Evolutionary conservation across 2,797 vertebrate genomes (phyloP).

Genomic region (Argya squamiceps): DNA sequence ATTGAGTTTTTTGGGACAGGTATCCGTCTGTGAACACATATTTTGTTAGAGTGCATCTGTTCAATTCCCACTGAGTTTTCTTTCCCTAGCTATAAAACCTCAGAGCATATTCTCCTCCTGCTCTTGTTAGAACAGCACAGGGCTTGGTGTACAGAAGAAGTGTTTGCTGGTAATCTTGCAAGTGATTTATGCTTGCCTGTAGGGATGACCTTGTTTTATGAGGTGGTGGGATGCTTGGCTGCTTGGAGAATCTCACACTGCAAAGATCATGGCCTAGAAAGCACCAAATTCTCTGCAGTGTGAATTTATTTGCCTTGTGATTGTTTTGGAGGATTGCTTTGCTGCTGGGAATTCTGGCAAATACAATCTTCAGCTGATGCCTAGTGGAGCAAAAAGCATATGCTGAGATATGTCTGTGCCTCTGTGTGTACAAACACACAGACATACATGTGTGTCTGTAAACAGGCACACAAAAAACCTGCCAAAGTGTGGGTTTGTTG

Average conservation of each 20-base stretch:
- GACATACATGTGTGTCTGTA: neutral
- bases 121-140: neutral
- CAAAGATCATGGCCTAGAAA: neutral
- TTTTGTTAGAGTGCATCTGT: neutral
- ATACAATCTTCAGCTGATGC: neutral
- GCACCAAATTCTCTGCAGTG: neutral
- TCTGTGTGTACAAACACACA: neutral
- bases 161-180: neutral
- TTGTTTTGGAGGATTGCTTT: neutral
- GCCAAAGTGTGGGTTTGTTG: neutral
- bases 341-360: neutral
- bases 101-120: neutral
- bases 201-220: neutral
- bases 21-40: neutral
- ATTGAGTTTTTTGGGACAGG: neutral
- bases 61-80: neutral
- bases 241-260: neutral
- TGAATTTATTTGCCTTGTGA: neutral
- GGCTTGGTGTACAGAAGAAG: neutral
- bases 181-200: neutral
- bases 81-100: neutral
- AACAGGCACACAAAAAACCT: neutral
- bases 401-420: neutral
- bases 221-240: neutral
- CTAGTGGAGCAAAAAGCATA: neutral